A percentile compares a stretch with the other conserved stretches of the same genome.
phyloP scores from a whole-genome alignment of 2,888 invertebrate genomes.

The Elgonia sp. region DNA sequence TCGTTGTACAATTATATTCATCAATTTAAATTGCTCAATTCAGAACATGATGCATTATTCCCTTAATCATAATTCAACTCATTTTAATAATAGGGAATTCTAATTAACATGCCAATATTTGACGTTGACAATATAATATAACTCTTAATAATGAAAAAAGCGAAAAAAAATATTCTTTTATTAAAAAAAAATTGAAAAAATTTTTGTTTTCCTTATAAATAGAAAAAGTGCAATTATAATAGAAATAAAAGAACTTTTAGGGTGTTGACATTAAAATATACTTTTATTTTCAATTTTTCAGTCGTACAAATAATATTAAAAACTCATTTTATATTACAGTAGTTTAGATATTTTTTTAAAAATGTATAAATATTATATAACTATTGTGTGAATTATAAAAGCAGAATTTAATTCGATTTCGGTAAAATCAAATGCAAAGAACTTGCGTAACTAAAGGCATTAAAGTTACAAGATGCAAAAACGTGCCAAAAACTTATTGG shows the following conservation, averaged over 20 bases:
- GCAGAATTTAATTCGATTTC: slow-evolving; percentile 20
- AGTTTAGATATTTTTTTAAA: not conserved
- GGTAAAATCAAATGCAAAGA: slow-evolving; percentile 30
- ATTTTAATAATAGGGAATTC: slow-evolving; percentile 6
- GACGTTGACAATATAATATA: slow-evolving; percentile 14
- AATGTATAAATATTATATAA: slow-evolving; percentile 33
- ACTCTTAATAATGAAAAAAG: slow-evolving; percentile 13
- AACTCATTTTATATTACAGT: not conserved
- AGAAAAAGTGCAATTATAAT: not conserved
- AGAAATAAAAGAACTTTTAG: not conserved
- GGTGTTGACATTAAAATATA: slow-evolving; percentile 13
- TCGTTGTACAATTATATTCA: slow-evolving; percentile 19
- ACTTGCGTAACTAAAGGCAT: slow-evolving; percentile 33
- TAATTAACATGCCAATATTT: slow-evolving; percentile 31
- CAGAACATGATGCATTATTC: slow-evolving; percentile 29
- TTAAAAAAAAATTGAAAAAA: not conserved
- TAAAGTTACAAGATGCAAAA: slow-evolving; percentile 40
- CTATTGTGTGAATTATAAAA: slow-evolving; percentile 29
- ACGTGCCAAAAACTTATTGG: slow-evolving; percentile 41
- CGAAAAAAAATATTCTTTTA: not conserved
- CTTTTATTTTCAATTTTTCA: slow-evolving; percentile 20
- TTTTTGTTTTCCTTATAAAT: no score
- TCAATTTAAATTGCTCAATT: slow-evolving; percentile 38
- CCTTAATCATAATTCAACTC: slow-evolving; percentile 31
- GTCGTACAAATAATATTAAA: slow-evolving; percentile 10